These are phyloP conservation scores for Aspidiotus destructor DNA, from an alignment of 2,888 invertebrate species.

Conservation along the genomic window DNA sequence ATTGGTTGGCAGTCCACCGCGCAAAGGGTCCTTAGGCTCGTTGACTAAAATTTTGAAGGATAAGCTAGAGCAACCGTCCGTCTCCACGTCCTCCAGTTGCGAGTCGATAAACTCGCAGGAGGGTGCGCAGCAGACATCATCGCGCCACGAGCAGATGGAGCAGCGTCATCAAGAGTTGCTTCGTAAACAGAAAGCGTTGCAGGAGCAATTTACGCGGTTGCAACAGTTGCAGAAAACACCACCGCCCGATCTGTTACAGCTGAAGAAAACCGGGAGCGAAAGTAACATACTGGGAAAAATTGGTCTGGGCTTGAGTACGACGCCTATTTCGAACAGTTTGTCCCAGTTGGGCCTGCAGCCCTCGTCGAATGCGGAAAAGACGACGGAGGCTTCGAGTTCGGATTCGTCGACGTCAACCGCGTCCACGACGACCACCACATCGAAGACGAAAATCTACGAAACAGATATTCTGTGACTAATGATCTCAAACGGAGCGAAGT, in stretches of 20 bases:
- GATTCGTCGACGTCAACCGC: conserved; percentile 34
- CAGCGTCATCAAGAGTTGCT: conserved; percentile 77
- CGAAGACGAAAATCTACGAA: conserved; percentile 73
- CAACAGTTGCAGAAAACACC: conserved; percentile 71
- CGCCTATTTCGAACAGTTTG: conserved; percentile 51
- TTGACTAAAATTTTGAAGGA: conserved; percentile 40
- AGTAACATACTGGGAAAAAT: conserved; percentile 75
- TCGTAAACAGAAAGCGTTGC: conserved; percentile 75
- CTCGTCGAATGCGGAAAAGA: conserved; percentile 29
- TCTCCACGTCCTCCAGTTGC: conserved; percentile 62
- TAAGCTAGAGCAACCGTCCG: conserved; percentile 44
- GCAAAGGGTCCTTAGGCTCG: conserved; percentile 35
- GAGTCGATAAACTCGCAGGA: conserved; percentile 66
- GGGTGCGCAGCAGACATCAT: conserved; percentile 47
- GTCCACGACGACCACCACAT: conserved; percentile 37
- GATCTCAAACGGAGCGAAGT: not conserved
- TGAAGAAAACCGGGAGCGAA: conserved; percentile 82
- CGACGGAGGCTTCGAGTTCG: conserved; percentile 28
- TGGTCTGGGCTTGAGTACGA: conserved; percentile 54
- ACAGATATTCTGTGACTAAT: conserved; percentile 81
- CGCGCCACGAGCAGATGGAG: conserved; percentile 66
- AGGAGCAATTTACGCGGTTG: conserved; percentile 81
- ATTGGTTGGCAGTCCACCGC: conserved; percentile 35
- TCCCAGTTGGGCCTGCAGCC: conserved; percentile 49
- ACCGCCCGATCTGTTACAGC: conserved; percentile 49